Evolutionary conservation across 2,113 vertebrate species (phyloP), one percentile per base, ranked within the genome.

Genomic region (Sciurus niger): DNA sequence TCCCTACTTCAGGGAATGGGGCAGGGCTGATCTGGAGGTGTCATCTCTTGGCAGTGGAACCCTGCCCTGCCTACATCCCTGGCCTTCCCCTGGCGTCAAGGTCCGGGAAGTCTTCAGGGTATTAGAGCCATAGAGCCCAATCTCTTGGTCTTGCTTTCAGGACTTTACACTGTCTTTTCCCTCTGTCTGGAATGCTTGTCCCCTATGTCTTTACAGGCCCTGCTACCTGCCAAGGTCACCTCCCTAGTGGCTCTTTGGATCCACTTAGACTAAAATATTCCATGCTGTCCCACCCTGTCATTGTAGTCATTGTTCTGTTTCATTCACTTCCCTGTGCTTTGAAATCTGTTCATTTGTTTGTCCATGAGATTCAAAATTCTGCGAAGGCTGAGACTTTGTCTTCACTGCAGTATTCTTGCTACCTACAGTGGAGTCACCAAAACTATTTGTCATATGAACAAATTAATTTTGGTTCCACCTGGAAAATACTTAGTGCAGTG

Each of bases 321-420:
- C 32, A 43, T 84, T 94, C 68, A n/a, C 63, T 83, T n/a, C 68
- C 20, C 68, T 83, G 46, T 58, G 22, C 55, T 16, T 63, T 80
- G 63, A 96, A 96, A 87, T 79, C 82, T 91, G 32, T 25, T 79
- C 53, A 8, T 84, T 80, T 73, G n/a, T 73, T 80, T 46, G 70
- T n/a, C 53, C 25, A 20, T n/a, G 48, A 82, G 65, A 86, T 58
- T 22, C 13, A 55, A 58, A 93, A 58, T 85, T 63, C 20, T 87
- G 8, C 46, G 51, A 90, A 84, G 43, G 11, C 94, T 63, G n/a
- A 76, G 51, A 60, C 67, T 58, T 89, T 89, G 65, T 84, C 85
- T 95, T 94, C 88, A 51, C 32, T 63, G 46, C 40, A 87, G 48
- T 73, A 8, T 68, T 92, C 80, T 90, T 40, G n/a, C 46, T 88